Evolutionary conservation across 2,797 vertebrate genomes (phyloP).

Genomic region (Gymnothorax reevesii): DNA sequence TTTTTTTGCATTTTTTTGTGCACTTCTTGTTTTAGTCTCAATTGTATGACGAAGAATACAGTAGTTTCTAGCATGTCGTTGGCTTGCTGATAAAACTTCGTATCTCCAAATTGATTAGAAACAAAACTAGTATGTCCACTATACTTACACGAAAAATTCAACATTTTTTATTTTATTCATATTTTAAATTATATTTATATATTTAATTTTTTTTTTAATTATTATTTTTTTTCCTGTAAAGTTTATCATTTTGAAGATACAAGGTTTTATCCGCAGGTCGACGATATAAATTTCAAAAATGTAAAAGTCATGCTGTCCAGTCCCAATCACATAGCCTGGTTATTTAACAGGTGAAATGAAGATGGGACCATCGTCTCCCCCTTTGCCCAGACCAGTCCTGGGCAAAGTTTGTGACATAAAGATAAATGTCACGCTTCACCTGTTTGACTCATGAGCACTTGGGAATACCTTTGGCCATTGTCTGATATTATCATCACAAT

Average conservation of each 20-base stretch:
- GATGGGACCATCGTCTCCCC: neutral
- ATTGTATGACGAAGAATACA: neutral
- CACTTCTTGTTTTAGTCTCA: neutral
- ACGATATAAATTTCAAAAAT: too few species aligned
- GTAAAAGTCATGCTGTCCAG: too few species aligned
- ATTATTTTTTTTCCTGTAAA: too few species aligned
- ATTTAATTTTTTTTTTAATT: too few species aligned
- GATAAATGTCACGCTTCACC: neutral
- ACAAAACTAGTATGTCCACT: too few species aligned
- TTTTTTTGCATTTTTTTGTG: neutral
- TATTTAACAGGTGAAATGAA: neutral
- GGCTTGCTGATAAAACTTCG: too few species aligned
- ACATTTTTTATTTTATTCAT: too few species aligned
- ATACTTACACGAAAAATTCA: too few species aligned
- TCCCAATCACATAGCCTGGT: neutral
- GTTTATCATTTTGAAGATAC: too few species aligned
- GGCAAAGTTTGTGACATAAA: neutral
- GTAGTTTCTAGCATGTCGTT: neutral
- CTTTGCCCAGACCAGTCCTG: neutral
- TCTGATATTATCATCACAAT: neutral
- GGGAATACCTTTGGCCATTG: neutral
- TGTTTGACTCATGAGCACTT: neutral
- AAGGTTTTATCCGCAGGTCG: too few species aligned
- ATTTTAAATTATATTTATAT: too few species aligned
- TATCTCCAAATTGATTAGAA: too few species aligned